Percentiles rank a stretch among this genome's conserved stretches.
These are phyloP conservation scores for Drosophila takahashii DNA, from an alignment of 1,140 invertebrate species.

Conservation along the genomic window DNA sequence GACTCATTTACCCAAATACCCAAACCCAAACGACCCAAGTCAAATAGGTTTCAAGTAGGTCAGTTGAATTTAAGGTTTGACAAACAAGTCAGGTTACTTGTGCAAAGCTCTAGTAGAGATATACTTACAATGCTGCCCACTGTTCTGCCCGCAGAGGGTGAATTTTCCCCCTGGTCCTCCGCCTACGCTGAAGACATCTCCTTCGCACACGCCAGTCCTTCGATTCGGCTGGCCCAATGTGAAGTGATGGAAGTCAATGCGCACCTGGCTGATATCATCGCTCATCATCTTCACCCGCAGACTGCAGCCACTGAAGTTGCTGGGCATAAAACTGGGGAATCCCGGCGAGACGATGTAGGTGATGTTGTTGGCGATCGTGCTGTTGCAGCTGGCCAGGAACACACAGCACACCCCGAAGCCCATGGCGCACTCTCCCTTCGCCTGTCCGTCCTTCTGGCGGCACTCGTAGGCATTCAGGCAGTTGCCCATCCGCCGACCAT, in stretches of 20 bases:
- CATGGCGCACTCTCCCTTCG: conserved; percentile 91
- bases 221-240: conserved; percentile 92
- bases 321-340: conserved; percentile 90
- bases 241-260: conserved; percentile 92
- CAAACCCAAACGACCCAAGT: no score
- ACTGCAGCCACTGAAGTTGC: conserved; percentile 87
- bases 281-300: conserved; percentile 90
- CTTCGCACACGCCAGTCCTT: conserved; percentile 91
- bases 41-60: no score
- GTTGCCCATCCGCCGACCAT: conserved; percentile 89
- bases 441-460: conserved; percentile 89
- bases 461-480: conserved; percentile 94
- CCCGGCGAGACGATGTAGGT: conserved; percentile 94
- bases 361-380: conserved; percentile 91
- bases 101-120: no score
- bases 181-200: conserved; percentile 88
- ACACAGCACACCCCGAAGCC: conserved; percentile 95
- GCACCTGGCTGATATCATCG: conserved; percentile 90
- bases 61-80: no score
- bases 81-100: no score
- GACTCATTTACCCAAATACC: no score
- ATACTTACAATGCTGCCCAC: conserved; percentile 91
- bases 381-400: conserved; percentile 92
- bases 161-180: conserved; percentile 87
- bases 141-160: conserved; percentile 92